Conservation (phyloP, 1,140 invertebrate species). For the Pseudomyrmex cubaensis region DNA sequence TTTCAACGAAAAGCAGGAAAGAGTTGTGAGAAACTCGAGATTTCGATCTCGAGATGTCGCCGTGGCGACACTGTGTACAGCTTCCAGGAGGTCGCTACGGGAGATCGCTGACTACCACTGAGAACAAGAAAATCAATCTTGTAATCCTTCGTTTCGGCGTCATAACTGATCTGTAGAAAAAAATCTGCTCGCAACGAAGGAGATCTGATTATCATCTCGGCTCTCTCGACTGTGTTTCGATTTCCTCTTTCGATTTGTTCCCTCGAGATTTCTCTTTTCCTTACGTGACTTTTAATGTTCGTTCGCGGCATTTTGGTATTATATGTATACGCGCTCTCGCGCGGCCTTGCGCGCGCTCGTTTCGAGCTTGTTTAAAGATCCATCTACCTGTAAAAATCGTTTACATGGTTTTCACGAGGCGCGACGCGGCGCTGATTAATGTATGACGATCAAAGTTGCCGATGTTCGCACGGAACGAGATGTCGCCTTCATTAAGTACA, state of each 20-base stretch:
- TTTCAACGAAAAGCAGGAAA: conserved; percentile 35
- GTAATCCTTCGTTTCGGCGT: conserved; percentile 29
- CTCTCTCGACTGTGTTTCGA: background rate
- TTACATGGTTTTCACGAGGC: conserved; percentile 6
- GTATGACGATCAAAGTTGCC: background rate
- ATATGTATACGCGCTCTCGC: too few species aligned
- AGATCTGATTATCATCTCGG: conserved; percentile 31
- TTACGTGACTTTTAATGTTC: conserved; percentile 15
- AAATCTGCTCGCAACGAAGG: conserved; percentile 33
- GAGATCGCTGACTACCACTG: conserved; percentile 20
- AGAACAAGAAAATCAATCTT: conserved; percentile 52
- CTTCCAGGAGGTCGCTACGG: conserved; percentile 37
- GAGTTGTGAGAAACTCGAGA: conserved; percentile 37
- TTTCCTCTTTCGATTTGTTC: background rate
- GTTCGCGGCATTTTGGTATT: background rate
- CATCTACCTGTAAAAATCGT: background rate
- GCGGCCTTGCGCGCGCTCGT: background rate
- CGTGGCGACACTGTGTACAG: conserved; percentile 6
- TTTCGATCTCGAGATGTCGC: conserved; percentile 24
- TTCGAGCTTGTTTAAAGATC: background rate
- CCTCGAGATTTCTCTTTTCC: background rate
- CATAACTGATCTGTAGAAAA: conserved; percentile 26
- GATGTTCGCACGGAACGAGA: background rate
- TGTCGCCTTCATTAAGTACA: background rate
- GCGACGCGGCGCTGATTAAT: background rate